These are phyloP conservation scores for Sorex araneus DNA, from an alignment of 2,113 vertebrate genomes.

Conservation along the genomic window DNA sequence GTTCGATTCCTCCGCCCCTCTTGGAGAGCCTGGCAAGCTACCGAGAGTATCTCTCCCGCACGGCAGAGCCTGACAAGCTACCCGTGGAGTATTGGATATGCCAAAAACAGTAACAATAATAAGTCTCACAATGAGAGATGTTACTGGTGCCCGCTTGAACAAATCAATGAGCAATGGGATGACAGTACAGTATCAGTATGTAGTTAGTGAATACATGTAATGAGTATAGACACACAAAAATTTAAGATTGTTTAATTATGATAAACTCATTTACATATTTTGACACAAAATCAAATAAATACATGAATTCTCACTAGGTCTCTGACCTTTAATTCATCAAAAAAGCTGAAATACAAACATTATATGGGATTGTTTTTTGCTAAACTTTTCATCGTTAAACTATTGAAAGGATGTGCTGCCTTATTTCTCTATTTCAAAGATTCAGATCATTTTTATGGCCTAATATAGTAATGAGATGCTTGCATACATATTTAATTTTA, in stretches of 20 bases:
- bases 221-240: background rate
- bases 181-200: too few species aligned
- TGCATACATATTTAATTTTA: background rate
- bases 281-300: background rate
- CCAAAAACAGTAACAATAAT: too few species aligned
- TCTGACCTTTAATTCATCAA: background rate
- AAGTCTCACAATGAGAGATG: too few species aligned
- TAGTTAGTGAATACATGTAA: too few species aligned
- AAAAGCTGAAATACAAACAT: background rate
- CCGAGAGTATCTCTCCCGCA: too few species aligned
- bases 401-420: background rate
- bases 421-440: background rate
- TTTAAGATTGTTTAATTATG: background rate
- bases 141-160: too few species aligned
- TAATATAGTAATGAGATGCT: background rate
- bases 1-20: too few species aligned
- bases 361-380: background rate
- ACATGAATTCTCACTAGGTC: background rate
- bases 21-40: too few species aligned
- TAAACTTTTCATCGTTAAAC: background rate
- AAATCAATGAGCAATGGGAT: too few species aligned
- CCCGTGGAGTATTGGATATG: too few species aligned
- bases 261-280: slow-evolving; percentile 22
- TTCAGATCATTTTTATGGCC: background rate
- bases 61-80: too few species aligned